A percentile compares a stretch with the other conserved stretches of the same genome.
These are phyloP conservation scores for Embiotoca jacksoni DNA, from an alignment of 2,113 vertebrate species.

Conservation along the genomic window DNA sequence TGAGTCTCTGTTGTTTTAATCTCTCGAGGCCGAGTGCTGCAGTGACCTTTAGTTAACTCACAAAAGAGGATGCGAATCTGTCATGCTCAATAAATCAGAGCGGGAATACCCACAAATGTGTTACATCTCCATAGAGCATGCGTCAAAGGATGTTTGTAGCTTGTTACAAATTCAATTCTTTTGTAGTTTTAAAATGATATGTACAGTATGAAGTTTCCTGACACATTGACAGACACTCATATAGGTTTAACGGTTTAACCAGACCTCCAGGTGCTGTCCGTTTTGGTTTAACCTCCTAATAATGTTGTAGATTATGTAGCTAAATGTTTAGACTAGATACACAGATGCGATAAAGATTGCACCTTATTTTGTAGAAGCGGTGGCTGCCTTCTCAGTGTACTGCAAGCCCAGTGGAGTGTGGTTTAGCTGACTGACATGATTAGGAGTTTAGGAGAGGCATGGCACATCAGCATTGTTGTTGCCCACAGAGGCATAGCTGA, in stretches of 20 bases:
- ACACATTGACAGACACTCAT: neutral
- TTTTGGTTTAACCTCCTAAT: neutral
- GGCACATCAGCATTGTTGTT: conserved; percentile 57
- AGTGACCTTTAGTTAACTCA: conserved; percentile 57
- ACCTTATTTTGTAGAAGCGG: neutral
- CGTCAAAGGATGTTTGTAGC: neutral
- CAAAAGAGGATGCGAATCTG: conserved; percentile 47
- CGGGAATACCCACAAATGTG: neutral
- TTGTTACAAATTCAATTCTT: too few relatives aligned
- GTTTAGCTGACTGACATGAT: conserved; percentile 56
- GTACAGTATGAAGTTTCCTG: neutral
- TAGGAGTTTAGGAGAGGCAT: conserved; percentile 46
- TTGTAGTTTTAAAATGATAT: too few relatives aligned
- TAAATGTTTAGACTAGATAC: neutral
- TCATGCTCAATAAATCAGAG: conserved; percentile 29
- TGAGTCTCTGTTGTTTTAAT: conserved; percentile 53
- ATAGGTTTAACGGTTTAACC: neutral
- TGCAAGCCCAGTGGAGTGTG: conserved; percentile 33
- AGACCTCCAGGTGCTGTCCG: neutral
- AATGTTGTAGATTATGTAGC: neutral
- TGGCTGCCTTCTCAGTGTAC: conserved; percentile 31
- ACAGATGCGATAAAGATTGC: conserved; percentile 6
- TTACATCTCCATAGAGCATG: neutral
- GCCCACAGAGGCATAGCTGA: conserved; percentile 53
- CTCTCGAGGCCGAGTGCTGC: conserved; percentile 41